phyloP scores from a whole-genome alignment of 2,113 vertebrate genomes.

The Corydoras sp. region DNA sequence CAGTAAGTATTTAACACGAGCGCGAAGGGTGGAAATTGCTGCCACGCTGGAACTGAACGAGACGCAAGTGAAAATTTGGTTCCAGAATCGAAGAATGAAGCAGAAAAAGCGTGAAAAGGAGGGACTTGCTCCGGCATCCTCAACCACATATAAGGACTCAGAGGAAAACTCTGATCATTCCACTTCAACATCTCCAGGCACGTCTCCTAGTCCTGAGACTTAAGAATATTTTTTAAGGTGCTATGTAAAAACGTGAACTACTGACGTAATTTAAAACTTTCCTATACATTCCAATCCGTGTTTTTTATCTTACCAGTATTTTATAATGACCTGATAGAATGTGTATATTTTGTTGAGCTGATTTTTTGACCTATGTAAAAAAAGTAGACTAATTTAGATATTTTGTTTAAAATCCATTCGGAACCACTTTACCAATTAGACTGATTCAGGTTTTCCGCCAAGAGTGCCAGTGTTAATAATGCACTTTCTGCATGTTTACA shows the following conservation, averaged over 20 bases:
- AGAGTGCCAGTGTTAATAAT: slow-evolving; percentile 34
- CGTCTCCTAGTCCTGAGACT: slow-evolving; percentile 80
- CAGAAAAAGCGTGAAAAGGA: slow-evolving; percentile 94
- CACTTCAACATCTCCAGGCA: slow-evolving; percentile 82
- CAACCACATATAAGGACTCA: slow-evolving; percentile 61
- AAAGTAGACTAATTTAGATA: not conserved
- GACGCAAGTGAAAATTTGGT: slow-evolving; percentile 97
- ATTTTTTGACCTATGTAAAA: not conserved
- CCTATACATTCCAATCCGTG: slow-evolving; percentile 31
- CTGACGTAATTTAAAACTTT: slow-evolving; percentile 3
- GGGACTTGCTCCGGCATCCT: slow-evolving; percentile 55
- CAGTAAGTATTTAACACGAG: slow-evolving; percentile 93
- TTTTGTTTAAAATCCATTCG: not conserved
- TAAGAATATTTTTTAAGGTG: slow-evolving; percentile 51
- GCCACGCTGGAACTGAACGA: slow-evolving; percentile 92
- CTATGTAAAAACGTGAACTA: slow-evolving; percentile 14
- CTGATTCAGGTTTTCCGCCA: slow-evolving; percentile 41
- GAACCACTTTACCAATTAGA: slow-evolving; percentile 9
- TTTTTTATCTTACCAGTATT: not conserved
- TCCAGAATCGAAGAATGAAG: slow-evolving; percentile 96
- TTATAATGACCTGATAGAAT: slow-evolving; percentile 4
- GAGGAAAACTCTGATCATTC: slow-evolving; percentile 83
- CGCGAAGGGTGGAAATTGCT: slow-evolving; percentile 87
- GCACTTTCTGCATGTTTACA: slow-evolving; percentile 52
- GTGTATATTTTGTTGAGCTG: not conserved